Conservation (phyloP, 2,113 vertebrate genomes). For the Coptodon bakossiorum region DNA sequence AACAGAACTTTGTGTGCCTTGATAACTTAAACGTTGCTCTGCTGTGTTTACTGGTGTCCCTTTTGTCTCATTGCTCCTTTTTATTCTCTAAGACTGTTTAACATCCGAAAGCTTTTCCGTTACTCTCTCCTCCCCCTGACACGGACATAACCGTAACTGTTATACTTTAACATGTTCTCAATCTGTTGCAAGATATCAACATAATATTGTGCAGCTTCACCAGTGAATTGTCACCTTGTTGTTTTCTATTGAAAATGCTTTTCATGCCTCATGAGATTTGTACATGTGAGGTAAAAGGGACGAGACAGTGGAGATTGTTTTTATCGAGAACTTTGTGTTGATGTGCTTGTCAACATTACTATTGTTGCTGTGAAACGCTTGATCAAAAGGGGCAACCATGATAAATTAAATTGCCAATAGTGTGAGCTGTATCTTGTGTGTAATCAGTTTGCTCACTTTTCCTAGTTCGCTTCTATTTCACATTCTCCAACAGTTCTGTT, state of each 20-base stretch:
- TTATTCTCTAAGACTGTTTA: constrained; percentile 8
- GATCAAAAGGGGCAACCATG: constrained; percentile 59
- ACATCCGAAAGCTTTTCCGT: constrained; percentile 9
- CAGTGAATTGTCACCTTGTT: constrained; percentile 65
- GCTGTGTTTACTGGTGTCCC: constrained; percentile 57
- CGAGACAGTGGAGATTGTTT: constrained; percentile 82
- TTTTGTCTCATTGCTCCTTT: constrained; percentile 32
- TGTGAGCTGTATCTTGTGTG: constrained; percentile 60
- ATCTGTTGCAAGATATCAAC: constrained; percentile 50
- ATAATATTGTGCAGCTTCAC: constrained; percentile 73
- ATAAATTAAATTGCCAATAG: constrained; percentile 64
- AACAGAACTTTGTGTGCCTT: constrained; percentile 73
- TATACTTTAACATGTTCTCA: constrained; percentile 14
- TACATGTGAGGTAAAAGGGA: constrained; percentile 65
- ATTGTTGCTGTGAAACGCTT: constrained; percentile 68
- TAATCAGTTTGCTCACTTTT: constrained; percentile 60
- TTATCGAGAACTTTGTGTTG: constrained; percentile 52
- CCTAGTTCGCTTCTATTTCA: constrained; percentile 58
- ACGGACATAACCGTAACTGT: constrained; percentile 3
- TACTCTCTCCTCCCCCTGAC: not conserved
- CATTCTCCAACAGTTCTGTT: constrained; percentile 58
- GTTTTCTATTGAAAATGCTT: constrained; percentile 41
- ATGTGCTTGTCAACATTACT: constrained; percentile 63
- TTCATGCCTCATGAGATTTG: constrained; percentile 70
- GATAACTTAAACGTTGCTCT: constrained; percentile 59